Evolutionary conservation across 2,797 vertebrate genomes (phyloP).

Genomic region (Alfaro cultratus): DNA sequence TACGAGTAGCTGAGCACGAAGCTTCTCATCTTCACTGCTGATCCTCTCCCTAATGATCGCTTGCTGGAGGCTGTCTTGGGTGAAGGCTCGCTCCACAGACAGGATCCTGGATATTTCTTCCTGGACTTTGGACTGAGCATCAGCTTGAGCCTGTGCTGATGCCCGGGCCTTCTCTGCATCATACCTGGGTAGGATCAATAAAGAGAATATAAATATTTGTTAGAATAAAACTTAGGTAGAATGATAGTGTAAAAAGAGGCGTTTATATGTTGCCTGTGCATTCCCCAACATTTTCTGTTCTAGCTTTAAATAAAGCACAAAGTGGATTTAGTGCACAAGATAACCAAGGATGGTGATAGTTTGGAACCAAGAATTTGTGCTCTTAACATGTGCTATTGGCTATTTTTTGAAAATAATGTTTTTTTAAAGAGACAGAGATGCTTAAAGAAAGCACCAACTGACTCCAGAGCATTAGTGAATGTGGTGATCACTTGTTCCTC

Average conservation of each 20-base stretch:
- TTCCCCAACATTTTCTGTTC: background rate
- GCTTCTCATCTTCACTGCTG: slow-evolving; percentile 84
- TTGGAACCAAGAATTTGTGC: background rate
- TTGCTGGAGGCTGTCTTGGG: slow-evolving; percentile 85
- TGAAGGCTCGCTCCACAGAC: slow-evolving; percentile 78
- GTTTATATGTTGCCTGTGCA: background rate
- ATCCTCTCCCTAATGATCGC: slow-evolving; percentile 86
- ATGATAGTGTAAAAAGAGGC: background rate
- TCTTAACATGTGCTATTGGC: background rate
- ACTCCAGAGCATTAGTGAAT: background rate
- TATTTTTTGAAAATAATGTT: background rate
- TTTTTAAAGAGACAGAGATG: background rate
- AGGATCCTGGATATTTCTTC: slow-evolving; percentile 85
- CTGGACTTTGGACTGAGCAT: slow-evolving; percentile 66
- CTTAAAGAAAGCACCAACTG: background rate
- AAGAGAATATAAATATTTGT: background rate
- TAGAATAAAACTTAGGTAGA: background rate
- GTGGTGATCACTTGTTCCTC: background rate
- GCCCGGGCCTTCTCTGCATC: slow-evolving; percentile 70
- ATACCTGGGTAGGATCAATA: slow-evolving; percentile 60
- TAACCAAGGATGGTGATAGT: background rate
- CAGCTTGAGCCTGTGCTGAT: slow-evolving; percentile 52
- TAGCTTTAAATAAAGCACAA: background rate
- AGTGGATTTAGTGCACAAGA: background rate
- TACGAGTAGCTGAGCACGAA: slow-evolving; percentile 86